Percentiles rank a stretch among this genome's conserved stretches.
These are phyloP conservation scores for Numenius phaeopus DNA, from an alignment of 2,797 vertebrate species.

Conservation along the genomic window DNA sequence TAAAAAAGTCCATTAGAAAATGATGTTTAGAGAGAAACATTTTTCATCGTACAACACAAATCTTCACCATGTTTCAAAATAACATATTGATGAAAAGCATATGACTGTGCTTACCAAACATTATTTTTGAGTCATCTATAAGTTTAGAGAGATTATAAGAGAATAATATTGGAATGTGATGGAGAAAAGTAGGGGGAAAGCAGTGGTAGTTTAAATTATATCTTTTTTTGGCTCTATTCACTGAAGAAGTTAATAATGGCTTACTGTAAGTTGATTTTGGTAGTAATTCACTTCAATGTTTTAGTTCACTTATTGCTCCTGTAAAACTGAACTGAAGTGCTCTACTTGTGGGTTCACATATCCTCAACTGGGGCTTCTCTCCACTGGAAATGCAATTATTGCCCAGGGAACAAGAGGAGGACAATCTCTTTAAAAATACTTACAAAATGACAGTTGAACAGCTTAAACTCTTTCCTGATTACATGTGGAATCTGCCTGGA, in stretches of 20 bases:
- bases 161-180: neutral
- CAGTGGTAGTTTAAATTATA: neutral
- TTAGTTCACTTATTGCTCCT: neutral
- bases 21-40: neutral
- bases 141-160: neutral
- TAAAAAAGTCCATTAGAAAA: conserved; percentile 60
- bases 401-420: neutral
- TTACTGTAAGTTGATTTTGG: neutral
- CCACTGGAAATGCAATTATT: neutral
- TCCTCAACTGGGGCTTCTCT: neutral
- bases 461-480: neutral
- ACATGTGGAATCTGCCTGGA: neutral
- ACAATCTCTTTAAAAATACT: neutral
- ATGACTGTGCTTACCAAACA: neutral
- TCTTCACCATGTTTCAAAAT: conserved; percentile 12
- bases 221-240: neutral
- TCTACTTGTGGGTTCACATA: neutral
- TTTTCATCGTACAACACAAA: neutral
- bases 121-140: neutral
- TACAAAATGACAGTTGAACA: neutral
- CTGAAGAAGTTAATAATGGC: neutral
- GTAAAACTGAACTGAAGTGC: neutral
- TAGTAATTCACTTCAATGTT: neutral
- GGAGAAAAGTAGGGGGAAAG: neutral
- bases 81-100: conserved; percentile 33